These are phyloP conservation scores for Acanthochromis polyacanthus DNA, from an alignment of 2,113 vertebrate species.

Conservation along the genomic window DNA sequence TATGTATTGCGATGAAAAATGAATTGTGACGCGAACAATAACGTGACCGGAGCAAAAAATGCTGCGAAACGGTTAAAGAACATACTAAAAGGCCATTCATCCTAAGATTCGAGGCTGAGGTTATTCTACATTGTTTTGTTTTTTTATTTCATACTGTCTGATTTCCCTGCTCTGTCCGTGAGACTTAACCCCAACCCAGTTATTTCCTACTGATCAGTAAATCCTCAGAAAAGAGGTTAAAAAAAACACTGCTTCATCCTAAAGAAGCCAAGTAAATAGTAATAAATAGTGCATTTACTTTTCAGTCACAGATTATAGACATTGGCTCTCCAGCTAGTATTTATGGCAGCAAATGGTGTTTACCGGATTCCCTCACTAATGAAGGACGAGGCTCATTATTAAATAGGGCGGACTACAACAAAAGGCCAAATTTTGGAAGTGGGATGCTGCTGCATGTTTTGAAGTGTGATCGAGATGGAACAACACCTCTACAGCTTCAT, in stretches of 20 bases:
- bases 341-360: background rate
- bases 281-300: background rate
- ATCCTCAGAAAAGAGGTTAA: background rate
- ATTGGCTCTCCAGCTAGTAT: background rate
- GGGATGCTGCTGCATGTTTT: conserved; percentile 5
- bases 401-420: background rate
- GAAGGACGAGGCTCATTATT: no score
- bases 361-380: background rate
- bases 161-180: background rate
- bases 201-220: background rate
- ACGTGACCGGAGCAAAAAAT: no score
- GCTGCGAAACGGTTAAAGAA: no score
- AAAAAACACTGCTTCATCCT: background rate
- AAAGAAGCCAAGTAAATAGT: background rate
- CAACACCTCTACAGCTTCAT: background rate
- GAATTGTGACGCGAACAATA: no score
- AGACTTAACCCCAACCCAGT: background rate
- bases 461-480: background rate
- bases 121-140: background rate
- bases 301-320: background rate
- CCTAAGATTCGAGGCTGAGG: background rate
- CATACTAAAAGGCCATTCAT: no score
- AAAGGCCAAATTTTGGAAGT: background rate
- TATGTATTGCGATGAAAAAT: no score
- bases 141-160: background rate